Evolutionary conservation across 1,140 invertebrate genomes (phyloP).

Genomic region (Drosophila kikkawai): DNA sequence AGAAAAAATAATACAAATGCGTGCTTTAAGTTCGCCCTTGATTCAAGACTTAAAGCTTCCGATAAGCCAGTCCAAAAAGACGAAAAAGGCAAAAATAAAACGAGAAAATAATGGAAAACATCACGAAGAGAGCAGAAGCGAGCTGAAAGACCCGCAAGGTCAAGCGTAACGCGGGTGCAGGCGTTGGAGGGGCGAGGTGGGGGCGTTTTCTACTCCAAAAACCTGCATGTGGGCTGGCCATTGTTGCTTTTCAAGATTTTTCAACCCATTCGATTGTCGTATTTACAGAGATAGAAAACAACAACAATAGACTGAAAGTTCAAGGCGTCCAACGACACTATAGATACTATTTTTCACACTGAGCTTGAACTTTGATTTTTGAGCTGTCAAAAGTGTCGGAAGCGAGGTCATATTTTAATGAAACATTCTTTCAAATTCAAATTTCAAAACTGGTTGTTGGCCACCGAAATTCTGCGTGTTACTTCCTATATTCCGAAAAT

Average conservation of each 20-base stretch:
- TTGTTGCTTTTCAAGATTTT: slow-evolving; percentile 30
- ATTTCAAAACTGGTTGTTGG: slow-evolving; percentile 19
- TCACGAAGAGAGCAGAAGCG: slow-evolving; percentile 54
- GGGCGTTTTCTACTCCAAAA: slow-evolving; percentile 20
- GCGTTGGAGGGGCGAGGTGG: slow-evolving; percentile 7
- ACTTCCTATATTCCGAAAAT: slow-evolving; percentile 39
- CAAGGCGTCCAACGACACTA: slow-evolving; percentile 23
- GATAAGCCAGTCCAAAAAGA: slow-evolving; percentile 54
- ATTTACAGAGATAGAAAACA: slow-evolving; percentile 1
- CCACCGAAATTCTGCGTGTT: slow-evolving; percentile 1
- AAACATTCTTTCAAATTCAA: slow-evolving; percentile 36
- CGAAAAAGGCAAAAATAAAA: not conserved
- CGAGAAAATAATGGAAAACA: slow-evolving; percentile 33
- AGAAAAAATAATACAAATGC: slow-evolving; percentile 29
- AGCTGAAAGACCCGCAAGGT: slow-evolving; percentile 37
- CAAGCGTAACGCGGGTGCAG: slow-evolving; percentile 50
- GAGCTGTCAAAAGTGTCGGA: slow-evolving; percentile 40
- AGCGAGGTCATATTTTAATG: slow-evolving; percentile 46
- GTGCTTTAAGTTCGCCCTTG: slow-evolving; percentile 58
- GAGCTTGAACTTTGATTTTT: slow-evolving; percentile 52
- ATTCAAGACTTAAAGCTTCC: slow-evolving; percentile 62
- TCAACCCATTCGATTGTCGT: slow-evolving; percentile 32
- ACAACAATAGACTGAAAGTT: slow-evolving; percentile 28
- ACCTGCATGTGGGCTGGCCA: slow-evolving; percentile 22
- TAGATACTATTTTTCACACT: slow-evolving; percentile 14